phyloP scores from a whole-genome alignment of 2,888 invertebrate genomes.

The Dolichomitus sp. region DNA sequence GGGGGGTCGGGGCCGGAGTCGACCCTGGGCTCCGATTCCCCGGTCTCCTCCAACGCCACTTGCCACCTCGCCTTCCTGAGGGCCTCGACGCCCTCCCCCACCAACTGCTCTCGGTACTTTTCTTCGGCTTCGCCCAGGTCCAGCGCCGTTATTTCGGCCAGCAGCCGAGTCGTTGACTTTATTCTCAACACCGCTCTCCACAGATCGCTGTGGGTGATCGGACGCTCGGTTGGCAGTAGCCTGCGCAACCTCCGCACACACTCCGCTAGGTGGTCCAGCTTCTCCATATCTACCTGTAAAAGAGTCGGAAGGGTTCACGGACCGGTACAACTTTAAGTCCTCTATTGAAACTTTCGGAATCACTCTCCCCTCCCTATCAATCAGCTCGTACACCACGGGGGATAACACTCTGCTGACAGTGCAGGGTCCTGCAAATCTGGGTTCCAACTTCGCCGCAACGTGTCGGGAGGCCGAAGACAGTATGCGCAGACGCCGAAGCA shows the following conservation, averaged over 20 bases:
- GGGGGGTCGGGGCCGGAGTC: background rate
- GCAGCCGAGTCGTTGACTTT: background rate
- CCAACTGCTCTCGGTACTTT: background rate
- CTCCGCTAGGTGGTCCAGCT: background rate
- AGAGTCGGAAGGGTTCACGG: background rate
- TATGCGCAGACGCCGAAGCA: constrained; percentile 6
- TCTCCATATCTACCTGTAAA: background rate
- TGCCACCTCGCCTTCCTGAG: background rate
- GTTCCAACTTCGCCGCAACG: constrained; percentile 20
- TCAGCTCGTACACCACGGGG: constrained; percentile 21
- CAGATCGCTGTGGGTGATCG: background rate
- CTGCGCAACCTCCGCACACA: background rate
- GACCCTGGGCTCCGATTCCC: background rate
- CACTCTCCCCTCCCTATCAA: background rate
- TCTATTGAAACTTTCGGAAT: constrained; percentile 3
- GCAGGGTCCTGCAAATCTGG: background rate
- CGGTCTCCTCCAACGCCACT: background rate
- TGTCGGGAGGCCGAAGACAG: constrained; percentile 21
- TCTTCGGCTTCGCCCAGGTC: background rate
- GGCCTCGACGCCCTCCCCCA: background rate
- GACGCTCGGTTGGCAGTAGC: background rate
- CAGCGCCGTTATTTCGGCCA: background rate
- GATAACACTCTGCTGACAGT: background rate
- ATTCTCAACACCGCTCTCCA: background rate
- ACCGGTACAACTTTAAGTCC: background rate